Evolutionary conservation across 64 coral and sea anemone species (phyloP).

Genomic region (Montipora cactus): DNA sequence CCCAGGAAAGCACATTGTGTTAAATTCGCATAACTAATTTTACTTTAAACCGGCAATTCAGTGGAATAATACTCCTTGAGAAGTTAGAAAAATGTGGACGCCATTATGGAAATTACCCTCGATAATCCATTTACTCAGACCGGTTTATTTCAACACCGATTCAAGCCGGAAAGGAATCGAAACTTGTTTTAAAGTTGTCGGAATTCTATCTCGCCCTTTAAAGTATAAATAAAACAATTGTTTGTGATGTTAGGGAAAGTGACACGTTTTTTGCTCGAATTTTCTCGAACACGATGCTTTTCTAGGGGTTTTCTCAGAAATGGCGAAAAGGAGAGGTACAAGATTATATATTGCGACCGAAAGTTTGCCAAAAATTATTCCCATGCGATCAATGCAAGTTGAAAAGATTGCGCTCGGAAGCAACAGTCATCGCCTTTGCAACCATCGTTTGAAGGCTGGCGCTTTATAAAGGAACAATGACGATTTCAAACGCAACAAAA

Average conservation of each 20-base stretch:
- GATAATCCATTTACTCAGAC: neutral
- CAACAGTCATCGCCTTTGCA: neutral
- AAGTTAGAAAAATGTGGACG: neutral
- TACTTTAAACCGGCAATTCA: neutral
- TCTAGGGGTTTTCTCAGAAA: too few relatives aligned
- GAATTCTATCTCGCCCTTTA: too few relatives aligned
- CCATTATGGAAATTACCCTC: neutral
- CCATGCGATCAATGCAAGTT: too few relatives aligned
- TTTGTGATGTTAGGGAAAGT: too few relatives aligned
- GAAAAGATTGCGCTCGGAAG: neutral
- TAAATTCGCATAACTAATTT: neutral
- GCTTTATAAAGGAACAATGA: neutral
- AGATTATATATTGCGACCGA: too few relatives aligned
- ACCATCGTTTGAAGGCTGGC: neutral
- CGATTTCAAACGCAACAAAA: slow-evolving; percentile 1
- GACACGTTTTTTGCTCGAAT: too few relatives aligned
- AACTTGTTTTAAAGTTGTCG: neutral
- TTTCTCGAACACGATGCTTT: too few relatives aligned
- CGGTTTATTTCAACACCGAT: neutral
- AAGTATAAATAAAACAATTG: too few relatives aligned
- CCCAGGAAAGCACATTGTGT: neutral
- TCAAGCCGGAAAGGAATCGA: neutral
- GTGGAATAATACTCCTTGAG: neutral
- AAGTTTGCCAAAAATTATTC: too few relatives aligned
- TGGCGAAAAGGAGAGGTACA: too few relatives aligned